A percentile compares a stretch with the other conserved stretches of the same genome.
These are phyloP conservation scores for Furnarius figulus DNA, from an alignment of 2,113 vertebrate genomes.

Conservation along the genomic window DNA sequence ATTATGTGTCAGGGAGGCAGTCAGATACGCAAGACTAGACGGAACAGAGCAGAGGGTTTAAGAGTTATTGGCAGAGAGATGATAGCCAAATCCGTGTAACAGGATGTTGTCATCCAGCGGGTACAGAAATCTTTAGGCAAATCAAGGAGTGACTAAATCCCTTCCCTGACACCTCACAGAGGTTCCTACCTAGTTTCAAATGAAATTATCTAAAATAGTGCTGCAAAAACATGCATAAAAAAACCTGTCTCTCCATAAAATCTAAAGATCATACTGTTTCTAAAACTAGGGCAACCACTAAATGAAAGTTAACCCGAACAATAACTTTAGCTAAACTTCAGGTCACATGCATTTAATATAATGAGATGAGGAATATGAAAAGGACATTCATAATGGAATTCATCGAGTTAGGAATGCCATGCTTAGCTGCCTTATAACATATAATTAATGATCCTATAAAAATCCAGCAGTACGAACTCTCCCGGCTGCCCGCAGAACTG, in stretches of 20 bases:
- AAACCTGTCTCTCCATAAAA: slow-evolving; percentile 58
- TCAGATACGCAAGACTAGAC: slow-evolving; percentile 43
- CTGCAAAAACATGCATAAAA: slow-evolving; percentile 49
- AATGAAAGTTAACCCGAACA: slow-evolving; percentile 73
- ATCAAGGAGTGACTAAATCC: slow-evolving; percentile 54
- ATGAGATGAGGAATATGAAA: slow-evolving; percentile 75
- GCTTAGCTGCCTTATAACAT: slow-evolving; percentile 72
- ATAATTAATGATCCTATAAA: slow-evolving; percentile 76
- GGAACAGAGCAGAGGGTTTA: slow-evolving; percentile 36
- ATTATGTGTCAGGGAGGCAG: slow-evolving; percentile 43
- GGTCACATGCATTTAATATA: slow-evolving; percentile 72
- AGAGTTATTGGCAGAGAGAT: slow-evolving; percentile 51
- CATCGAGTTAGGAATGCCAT: slow-evolving; percentile 69
- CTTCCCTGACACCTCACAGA: neutral
- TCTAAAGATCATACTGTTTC: slow-evolving; percentile 66
- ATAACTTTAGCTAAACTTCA: slow-evolving; percentile 74
- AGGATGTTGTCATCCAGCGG: slow-evolving; percentile 39
- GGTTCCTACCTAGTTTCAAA: neutral
- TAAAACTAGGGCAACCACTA: slow-evolving; percentile 70
- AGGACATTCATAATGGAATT: slow-evolving; percentile 75
- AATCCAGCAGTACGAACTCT: slow-evolving; percentile 56
- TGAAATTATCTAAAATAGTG: slow-evolving; percentile 48
- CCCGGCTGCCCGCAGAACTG: slow-evolving; percentile 31
- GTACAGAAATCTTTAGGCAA: slow-evolving; percentile 35
- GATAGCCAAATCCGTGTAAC: slow-evolving; percentile 33